phyloP scores from a whole-genome alignment of 2,888 invertebrate genomes.

The Pseudococcus longispinus region DNA sequence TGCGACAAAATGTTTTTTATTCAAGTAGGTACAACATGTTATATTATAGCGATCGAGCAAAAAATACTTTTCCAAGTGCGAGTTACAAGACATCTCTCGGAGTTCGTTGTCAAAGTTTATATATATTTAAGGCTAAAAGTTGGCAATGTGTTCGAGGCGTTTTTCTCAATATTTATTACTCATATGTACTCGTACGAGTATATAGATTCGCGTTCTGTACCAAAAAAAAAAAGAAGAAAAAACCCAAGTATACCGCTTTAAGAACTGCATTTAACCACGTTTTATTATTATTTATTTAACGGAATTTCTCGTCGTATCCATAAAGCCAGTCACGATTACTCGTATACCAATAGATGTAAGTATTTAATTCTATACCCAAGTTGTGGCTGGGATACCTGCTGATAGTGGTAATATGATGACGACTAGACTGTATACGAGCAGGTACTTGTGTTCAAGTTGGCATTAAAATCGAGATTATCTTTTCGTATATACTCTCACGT shows the following conservation, averaged over 20 bases:
- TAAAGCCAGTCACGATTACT: conserved; percentile 4
- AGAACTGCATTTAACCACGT: background rate
- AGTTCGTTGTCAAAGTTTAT: background rate
- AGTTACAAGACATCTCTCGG: background rate
- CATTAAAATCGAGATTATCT: conserved; percentile 4
- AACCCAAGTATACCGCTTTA: background rate
- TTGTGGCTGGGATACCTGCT: background rate
- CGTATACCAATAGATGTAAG: background rate
- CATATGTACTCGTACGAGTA: too few relatives aligned
- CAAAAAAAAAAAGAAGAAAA: background rate
- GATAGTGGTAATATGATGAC: background rate
- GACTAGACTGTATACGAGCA: background rate
- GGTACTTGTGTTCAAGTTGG: background rate
- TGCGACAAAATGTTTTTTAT: background rate
- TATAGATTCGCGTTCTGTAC: background rate
- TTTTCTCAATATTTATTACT: background rate
- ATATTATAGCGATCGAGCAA: background rate
- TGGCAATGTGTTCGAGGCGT: background rate
- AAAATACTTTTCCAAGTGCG: background rate
- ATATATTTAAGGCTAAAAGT: background rate
- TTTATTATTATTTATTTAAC: conserved; percentile 1
- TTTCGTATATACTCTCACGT: background rate
- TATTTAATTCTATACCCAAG: background rate
- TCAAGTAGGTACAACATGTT: background rate
- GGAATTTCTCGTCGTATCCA: background rate